These are phyloP conservation scores for Diadumene lineata DNA, from an alignment of 92 coral and sea anemone species.

Conservation along the genomic window DNA sequence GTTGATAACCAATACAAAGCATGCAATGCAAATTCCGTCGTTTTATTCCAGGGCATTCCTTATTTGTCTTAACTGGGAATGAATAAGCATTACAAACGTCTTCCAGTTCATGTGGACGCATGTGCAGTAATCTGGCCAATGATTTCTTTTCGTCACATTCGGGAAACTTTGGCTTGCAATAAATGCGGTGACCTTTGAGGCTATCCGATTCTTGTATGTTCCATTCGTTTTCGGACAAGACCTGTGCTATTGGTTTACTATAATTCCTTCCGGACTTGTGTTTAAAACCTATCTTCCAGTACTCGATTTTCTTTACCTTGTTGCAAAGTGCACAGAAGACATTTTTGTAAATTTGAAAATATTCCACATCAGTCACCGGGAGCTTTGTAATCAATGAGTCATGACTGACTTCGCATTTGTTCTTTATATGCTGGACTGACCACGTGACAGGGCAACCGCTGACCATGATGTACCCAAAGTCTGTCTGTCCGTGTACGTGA, in stretches of 20 bases:
- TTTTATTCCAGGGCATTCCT: not conserved
- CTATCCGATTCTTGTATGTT: not conserved
- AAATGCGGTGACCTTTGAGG: not conserved
- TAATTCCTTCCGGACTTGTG: not conserved
- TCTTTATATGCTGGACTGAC: not conserved
- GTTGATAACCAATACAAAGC: not conserved
- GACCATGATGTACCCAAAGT: constrained; percentile 13
- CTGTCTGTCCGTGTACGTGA: not conserved
- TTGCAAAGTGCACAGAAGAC: constrained; percentile 24
- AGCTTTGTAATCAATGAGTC: constrained; percentile 10
- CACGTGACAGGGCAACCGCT: constrained; percentile 20
- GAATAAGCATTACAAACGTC: constrained; percentile 12
- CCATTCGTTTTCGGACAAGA: not conserved
- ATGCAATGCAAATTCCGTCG: constrained; percentile 21
- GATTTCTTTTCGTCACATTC: constrained; percentile 19
- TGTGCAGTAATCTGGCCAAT: constrained; percentile 28
- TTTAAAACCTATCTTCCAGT: constrained; percentile 7
- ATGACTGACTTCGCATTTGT: constrained; percentile 12
- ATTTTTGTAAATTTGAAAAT: constrained; percentile 10
- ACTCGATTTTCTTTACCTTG: not conserved
- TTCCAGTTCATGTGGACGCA: constrained; percentile 3
- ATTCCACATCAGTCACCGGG: constrained; percentile 18
- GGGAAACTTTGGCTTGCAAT: constrained; percentile 15
- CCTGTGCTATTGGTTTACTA: not conserved
- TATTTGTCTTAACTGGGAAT: not conserved